Percentiles rank a stretch among this genome's conserved stretches.
These are phyloP conservation scores for Sapajus apella DNA, from an alignment of 2,113 vertebrate genomes.

Conservation along the genomic window DNA sequence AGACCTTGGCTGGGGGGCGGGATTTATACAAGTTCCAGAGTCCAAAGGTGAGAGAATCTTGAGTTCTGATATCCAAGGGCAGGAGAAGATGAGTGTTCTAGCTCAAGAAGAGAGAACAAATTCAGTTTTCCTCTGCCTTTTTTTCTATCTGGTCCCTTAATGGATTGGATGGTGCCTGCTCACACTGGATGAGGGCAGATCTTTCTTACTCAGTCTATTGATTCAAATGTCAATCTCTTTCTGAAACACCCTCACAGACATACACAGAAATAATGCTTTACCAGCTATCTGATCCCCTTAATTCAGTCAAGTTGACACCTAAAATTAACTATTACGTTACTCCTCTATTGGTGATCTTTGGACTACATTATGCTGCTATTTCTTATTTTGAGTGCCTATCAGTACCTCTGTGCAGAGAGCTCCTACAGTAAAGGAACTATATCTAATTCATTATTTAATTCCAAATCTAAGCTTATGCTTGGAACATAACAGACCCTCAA, in stretches of 20 bases:
- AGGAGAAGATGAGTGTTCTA: not conserved
- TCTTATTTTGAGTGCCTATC: not conserved
- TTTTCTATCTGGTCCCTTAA: not conserved
- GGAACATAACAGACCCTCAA: not conserved
- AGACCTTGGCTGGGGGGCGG: not conserved
- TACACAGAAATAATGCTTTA: not conserved
- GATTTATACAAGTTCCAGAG: not conserved
- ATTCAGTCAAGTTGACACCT: not conserved
- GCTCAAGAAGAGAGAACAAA: not conserved
- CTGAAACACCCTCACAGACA: not conserved
- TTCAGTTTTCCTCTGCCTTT: not conserved
- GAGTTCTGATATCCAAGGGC: not conserved
- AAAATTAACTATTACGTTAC: not conserved
- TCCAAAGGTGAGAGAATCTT: not conserved
- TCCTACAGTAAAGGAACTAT: not conserved
- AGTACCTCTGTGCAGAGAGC: not conserved
- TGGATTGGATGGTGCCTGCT: not conserved
- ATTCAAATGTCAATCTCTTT: not conserved
- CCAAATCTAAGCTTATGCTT: not conserved
- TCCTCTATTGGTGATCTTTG: not conserved
- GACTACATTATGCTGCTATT: fast-evolving
- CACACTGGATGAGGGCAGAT: not conserved
- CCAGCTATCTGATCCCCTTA: not conserved
- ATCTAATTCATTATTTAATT: not conserved
- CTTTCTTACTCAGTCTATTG: not conserved